Percentiles rank a stretch among this genome's conserved stretches.
These are phyloP conservation scores for Telenomus remus DNA, from an alignment of 1,140 invertebrate species.

Conservation along the genomic window DNA sequence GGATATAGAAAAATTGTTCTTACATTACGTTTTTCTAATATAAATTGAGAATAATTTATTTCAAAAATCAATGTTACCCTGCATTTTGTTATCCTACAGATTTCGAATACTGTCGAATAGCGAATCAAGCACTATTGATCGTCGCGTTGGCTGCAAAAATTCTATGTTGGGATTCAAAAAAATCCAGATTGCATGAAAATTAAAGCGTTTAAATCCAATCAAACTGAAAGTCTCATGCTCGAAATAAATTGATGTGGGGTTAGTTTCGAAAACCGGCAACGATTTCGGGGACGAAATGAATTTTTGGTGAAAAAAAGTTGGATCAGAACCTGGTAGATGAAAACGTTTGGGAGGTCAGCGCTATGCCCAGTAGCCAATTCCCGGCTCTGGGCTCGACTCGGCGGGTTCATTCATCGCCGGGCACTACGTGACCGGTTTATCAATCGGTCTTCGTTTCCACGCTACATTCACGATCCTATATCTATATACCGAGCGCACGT, in stretches of 20 bases:
- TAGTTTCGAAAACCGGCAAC: conserved; percentile 6
- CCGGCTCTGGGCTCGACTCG: conserved; percentile 73
- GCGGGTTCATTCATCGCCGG: conserved; percentile 75
- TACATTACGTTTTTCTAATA: too few relatives aligned
- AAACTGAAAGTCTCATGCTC: not conserved
- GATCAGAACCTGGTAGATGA: conserved; percentile 72
- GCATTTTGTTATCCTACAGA: too few relatives aligned
- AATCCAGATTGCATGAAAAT: not conserved
- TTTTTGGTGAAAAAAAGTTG: conserved; percentile 58
- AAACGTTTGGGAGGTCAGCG: conserved; percentile 70
- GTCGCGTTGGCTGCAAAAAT: too few relatives aligned
- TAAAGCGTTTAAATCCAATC: not conserved
- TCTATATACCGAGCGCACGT: conserved; percentile 41
- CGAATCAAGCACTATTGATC: too few relatives aligned
- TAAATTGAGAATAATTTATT: not conserved
- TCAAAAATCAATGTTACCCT: too few relatives aligned
- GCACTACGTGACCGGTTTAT: conserved; percentile 75
- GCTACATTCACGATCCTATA: conserved; percentile 55
- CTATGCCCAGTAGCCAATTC: conserved; percentile 75
- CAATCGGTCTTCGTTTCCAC: conserved; percentile 68
- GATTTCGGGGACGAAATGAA: conserved; percentile 23
- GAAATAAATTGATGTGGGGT: conserved; percentile 4
- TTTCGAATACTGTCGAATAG: too few relatives aligned
- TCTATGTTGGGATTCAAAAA: not conserved
- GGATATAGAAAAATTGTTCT: too few relatives aligned